Percentiles rank a stretch among this genome's conserved stretches.
Evolutionary conservation across 2,888 invertebrate species (phyloP).

Genomic region (Neoitamus cyanurus): DNA sequence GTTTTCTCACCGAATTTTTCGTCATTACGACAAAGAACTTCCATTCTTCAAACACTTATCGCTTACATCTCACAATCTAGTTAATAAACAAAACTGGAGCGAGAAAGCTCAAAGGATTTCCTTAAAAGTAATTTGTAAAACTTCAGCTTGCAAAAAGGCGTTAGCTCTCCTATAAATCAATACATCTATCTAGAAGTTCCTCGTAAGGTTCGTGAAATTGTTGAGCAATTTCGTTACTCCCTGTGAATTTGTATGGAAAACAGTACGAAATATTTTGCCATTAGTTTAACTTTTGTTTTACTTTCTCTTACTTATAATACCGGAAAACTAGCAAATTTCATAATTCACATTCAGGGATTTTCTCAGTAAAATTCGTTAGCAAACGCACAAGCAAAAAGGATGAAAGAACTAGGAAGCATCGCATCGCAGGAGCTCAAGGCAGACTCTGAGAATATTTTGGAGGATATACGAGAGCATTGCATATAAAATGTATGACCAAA

Average conservation of each 20-base stretch:
- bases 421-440: neutral
- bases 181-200: neutral
- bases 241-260: neutral
- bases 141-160: neutral
- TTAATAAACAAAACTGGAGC: neutral
- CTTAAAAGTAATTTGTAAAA: neutral
- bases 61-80: neutral
- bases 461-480: neutral
- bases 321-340: neutral
- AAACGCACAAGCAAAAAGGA: neutral
- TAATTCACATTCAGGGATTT: neutral
- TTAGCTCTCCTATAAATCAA: neutral
- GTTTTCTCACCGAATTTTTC: no score
- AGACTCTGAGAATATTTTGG: neutral
- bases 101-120: neutral
- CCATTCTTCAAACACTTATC: neutral
- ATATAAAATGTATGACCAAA: neutral
- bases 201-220: neutral
- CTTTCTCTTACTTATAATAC: neutral
- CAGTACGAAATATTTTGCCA: neutral
- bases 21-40: no score
- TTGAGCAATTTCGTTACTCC: neutral
- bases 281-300: neutral
- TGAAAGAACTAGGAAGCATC: neutral
- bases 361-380: neutral